phyloP scores from a whole-genome alignment of 2,888 invertebrate species.

The Serrognathus titanus region DNA sequence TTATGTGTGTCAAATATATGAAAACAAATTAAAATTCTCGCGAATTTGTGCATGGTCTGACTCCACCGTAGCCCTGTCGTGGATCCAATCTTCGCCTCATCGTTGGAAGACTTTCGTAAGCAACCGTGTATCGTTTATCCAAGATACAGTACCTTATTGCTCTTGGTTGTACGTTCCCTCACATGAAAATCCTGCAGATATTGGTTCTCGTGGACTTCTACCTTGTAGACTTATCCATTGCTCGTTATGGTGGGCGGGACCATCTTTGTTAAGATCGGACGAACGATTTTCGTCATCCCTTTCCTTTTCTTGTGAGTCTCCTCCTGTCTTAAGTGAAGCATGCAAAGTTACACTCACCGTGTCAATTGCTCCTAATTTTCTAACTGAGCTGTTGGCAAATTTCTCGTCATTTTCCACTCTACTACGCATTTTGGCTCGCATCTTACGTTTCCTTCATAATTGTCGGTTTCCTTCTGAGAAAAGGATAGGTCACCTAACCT shows the following conservation, averaged over 20 bases:
- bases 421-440: background rate
- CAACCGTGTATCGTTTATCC: conserved; percentile 17
- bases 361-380: too few species aligned
- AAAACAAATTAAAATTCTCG: background rate
- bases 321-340: too few species aligned
- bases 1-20: background rate
- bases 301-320: too few species aligned
- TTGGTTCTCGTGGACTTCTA: conserved; percentile 11
- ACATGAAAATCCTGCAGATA: conserved; percentile 15
- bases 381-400: background rate
- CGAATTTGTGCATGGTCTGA: conserved; percentile 16
- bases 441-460: background rate
- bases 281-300: too few species aligned
- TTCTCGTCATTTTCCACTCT: background rate
- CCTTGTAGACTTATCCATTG: conserved; percentile 4
- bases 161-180: conserved; percentile 11
- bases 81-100: conserved; percentile 13
- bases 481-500: background rate
- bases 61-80: conserved; percentile 16
- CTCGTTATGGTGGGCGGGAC: conserved; percentile 1
- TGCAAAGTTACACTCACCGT: too few species aligned
- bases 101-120: conserved; percentile 20
- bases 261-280: too few species aligned
- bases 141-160: conserved; percentile 3
- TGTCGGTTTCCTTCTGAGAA: background rate